Percentiles rank a stretch among this genome's conserved stretches.
These are phyloP conservation scores for Unio delphinus DNA, from an alignment of 2,888 invertebrate species.

Conservation along the genomic window DNA sequence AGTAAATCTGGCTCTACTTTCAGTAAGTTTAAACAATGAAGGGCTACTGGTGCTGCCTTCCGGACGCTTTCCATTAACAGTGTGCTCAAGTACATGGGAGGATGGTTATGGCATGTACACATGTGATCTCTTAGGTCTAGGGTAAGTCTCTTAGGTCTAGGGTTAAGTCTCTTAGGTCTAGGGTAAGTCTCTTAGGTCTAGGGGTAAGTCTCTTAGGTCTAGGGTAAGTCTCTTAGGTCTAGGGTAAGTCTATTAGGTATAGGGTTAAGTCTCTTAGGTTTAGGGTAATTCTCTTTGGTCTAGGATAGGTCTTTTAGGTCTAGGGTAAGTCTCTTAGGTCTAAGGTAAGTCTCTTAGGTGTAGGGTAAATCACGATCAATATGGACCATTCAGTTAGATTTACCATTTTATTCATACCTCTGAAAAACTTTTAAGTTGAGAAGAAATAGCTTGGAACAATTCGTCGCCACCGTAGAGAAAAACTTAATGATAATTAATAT, in stretches of 20 bases:
- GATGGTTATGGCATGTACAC: slow-evolving; percentile 30
- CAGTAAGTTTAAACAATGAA: slow-evolving; percentile 13
- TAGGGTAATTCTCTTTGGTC: slow-evolving; percentile 33
- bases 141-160: slow-evolving; percentile 29
- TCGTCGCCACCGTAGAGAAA: too few species aligned
- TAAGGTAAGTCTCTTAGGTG: slow-evolving; percentile 34
- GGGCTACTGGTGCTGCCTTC: slow-evolving; percentile 28
- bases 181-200: slow-evolving; percentile 30
- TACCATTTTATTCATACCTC: too few species aligned
- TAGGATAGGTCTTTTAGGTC: slow-evolving; percentile 33
- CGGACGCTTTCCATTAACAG: slow-evolving; percentile 20
- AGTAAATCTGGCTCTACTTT: background rate
- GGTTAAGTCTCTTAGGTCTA: slow-evolving; percentile 36
- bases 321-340: slow-evolving; percentile 33
- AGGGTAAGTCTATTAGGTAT: too few species aligned
- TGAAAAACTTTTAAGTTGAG: too few species aligned
- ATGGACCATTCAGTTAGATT: background rate
- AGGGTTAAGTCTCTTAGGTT: too few species aligned
- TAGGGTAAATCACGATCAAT: background rate
- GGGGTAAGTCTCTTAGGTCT: too few species aligned
- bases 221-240: too few species aligned
- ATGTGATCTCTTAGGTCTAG: slow-evolving; percentile 49
- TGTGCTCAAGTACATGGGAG: slow-evolving; percentile 46
- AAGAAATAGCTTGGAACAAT: too few species aligned
- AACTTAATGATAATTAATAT: too few species aligned